Percentiles rank a stretch among this genome's conserved stretches.
phyloP scores from a whole-genome alignment of 2,797 vertebrate genomes.

The Naso thynnoides region DNA sequence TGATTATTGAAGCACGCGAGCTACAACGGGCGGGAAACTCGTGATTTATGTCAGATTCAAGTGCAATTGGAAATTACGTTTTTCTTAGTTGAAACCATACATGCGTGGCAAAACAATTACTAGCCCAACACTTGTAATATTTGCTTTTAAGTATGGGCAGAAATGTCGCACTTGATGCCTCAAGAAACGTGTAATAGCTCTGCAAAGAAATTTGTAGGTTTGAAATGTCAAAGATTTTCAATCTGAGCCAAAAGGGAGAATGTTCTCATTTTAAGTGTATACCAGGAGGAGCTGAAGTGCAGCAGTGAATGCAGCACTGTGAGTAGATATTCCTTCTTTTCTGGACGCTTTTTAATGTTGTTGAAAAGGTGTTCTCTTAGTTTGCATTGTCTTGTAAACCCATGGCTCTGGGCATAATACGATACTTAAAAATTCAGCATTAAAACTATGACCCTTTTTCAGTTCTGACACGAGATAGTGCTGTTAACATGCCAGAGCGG shows the following conservation, averaged over 20 bases:
- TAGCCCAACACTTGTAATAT: background rate
- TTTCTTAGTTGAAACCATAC: background rate
- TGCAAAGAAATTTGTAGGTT: background rate
- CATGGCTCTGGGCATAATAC: background rate
- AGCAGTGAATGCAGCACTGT: constrained; percentile 22
- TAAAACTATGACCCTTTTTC: too few species aligned
- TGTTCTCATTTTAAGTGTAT: rapidly evolving
- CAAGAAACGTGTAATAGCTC: background rate
- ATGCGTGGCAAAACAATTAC: too few species aligned
- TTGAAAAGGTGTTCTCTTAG: background rate
- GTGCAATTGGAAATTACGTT: background rate
- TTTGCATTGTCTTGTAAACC: background rate
- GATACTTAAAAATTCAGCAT: background rate
- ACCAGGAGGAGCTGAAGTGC: background rate
- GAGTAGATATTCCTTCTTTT: background rate
- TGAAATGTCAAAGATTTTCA: background rate
- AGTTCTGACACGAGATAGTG: too few species aligned
- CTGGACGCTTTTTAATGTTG: background rate
- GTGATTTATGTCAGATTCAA: constrained; percentile 1
- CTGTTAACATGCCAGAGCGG: background rate
- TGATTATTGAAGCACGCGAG: rapidly evolving
- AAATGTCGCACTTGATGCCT: background rate
- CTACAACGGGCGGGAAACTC: constrained; percentile 55
- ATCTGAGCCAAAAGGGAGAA: background rate
- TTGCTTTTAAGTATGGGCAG: background rate